A percentile compares a stretch with the other conserved stretches of the same genome.
phyloP scores from a whole-genome alignment of 2,113 vertebrate species.

The Dunckerocampus dactyliophorus region DNA sequence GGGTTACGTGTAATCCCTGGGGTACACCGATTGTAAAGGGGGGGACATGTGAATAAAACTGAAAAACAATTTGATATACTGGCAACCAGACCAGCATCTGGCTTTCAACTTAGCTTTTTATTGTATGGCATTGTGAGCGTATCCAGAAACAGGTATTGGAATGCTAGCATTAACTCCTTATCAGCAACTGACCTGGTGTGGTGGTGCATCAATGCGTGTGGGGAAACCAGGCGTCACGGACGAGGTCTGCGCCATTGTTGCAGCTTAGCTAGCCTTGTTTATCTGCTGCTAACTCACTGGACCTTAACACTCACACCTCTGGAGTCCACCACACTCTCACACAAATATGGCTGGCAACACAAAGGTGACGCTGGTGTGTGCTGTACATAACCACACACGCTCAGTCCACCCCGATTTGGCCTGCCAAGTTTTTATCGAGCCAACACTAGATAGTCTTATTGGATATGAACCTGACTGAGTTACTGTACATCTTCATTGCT shows the following conservation, averaged over 20 bases:
- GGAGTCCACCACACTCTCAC: slow-evolving; percentile 15
- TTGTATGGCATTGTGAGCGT: slow-evolving; percentile 2
- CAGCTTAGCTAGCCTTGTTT: slow-evolving; percentile 66
- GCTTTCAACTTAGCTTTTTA: slow-evolving; percentile 4
- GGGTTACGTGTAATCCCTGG: too few species aligned
- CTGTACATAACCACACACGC: slow-evolving; percentile 8
- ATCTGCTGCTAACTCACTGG: slow-evolving; percentile 69
- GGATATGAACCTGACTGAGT: slow-evolving; percentile 2
- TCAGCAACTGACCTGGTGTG: slow-evolving; percentile 65
- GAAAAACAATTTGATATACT: too few species aligned
- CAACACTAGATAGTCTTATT: slow-evolving; percentile 28
- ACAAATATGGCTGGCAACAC: slow-evolving; percentile 23
- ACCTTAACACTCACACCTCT: slow-evolving; percentile 58
- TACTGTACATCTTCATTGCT: not conserved
- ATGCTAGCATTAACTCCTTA: slow-evolving; percentile 70
- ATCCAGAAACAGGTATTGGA: slow-evolving; percentile 24
- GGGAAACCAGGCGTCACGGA: slow-evolving; percentile 48
- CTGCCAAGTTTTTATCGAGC: slow-evolving; percentile 52
- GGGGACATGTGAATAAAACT: too few species aligned
- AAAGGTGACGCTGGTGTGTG: slow-evolving; percentile 41
- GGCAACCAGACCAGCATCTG: too few species aligned
- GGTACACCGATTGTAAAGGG: too few species aligned
- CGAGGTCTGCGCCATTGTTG: slow-evolving; percentile 63
- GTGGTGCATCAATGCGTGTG: slow-evolving; percentile 43
- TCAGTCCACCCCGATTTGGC: slow-evolving; percentile 12